Percentiles rank a stretch among this genome's conserved stretches.
phyloP scores from a whole-genome alignment of 2,888 invertebrate genomes.

The Melanostoma scalare region DNA sequence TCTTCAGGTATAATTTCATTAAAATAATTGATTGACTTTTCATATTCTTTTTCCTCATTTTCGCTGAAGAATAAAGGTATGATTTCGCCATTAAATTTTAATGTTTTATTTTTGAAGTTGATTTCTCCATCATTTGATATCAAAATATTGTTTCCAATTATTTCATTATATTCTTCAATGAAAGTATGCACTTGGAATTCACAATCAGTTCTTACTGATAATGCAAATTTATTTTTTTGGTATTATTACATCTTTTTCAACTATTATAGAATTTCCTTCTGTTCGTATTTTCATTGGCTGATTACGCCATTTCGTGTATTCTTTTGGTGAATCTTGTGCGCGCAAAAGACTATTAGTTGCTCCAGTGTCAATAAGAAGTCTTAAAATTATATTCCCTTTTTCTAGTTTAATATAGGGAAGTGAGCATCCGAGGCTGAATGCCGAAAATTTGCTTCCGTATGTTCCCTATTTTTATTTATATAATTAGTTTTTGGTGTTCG shows the following conservation, averaged over 20 bases:
- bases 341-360: conserved; percentile 17
- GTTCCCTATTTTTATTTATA: not conserved
- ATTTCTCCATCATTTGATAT: conserved; percentile 7
- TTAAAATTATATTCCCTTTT: conserved; percentile 13
- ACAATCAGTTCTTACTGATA: not conserved
- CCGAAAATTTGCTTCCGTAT: conserved; percentile 12
- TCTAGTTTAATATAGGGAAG: conserved; percentile 15
- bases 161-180: conserved; percentile 11
- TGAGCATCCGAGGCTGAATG: conserved; percentile 1
- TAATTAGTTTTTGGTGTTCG: not conserved
- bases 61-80: too few species aligned
- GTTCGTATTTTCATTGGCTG: too few species aligned
- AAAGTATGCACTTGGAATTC: conserved; percentile 22
- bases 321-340: not conserved
- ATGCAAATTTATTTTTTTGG: conserved; percentile 7
- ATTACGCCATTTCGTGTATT: too few species aligned
- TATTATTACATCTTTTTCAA: not conserved
- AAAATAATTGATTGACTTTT: too few species aligned
- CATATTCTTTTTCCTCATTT: too few species aligned
- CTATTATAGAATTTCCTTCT: conserved; percentile 7
- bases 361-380: conserved; percentile 14
- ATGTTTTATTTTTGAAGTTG: not conserved
- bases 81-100: too few species aligned
- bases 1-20: too few species aligned
- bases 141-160: conserved; percentile 42